These are phyloP conservation scores for Ichneumoninae sp. DNA, from an alignment of 2,888 invertebrate genomes.

Conservation along the genomic window DNA sequence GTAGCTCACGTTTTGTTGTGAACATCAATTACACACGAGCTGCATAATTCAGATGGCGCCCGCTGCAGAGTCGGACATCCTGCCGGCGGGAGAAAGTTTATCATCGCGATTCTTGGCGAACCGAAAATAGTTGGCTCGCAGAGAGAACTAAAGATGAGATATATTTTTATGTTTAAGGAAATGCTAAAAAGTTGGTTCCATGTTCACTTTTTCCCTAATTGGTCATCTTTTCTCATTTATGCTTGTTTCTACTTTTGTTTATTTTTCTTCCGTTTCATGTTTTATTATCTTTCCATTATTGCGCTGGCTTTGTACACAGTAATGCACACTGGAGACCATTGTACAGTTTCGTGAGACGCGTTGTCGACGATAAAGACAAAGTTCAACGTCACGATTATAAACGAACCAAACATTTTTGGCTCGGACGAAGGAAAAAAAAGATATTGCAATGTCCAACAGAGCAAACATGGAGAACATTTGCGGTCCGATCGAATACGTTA, in stretches of 20 bases:
- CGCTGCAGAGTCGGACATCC: neutral
- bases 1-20: conserved; percentile 14
- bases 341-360: neutral
- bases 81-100: neutral
- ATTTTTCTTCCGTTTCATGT: too few relatives aligned
- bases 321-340: neutral
- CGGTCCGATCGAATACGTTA: too few relatives aligned
- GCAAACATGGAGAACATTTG: too few relatives aligned
- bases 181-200: neutral
- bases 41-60: neutral
- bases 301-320: too few relatives aligned
- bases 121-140: neutral
- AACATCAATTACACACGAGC: neutral
- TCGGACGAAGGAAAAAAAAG: too few relatives aligned
- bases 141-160: neutral
- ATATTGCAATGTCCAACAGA: too few relatives aligned
- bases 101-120: neutral
- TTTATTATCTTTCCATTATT: too few relatives aligned
- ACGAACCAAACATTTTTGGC: neutral
- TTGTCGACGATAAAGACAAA: neutral
- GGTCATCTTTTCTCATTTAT: neutral
- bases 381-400: neutral
- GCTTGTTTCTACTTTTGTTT: neutral
- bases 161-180: neutral
- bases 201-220: neutral